These are phyloP conservation scores for Aporophyla nigra DNA, from an alignment of 2,888 invertebrate species.

Conservation along the genomic window DNA sequence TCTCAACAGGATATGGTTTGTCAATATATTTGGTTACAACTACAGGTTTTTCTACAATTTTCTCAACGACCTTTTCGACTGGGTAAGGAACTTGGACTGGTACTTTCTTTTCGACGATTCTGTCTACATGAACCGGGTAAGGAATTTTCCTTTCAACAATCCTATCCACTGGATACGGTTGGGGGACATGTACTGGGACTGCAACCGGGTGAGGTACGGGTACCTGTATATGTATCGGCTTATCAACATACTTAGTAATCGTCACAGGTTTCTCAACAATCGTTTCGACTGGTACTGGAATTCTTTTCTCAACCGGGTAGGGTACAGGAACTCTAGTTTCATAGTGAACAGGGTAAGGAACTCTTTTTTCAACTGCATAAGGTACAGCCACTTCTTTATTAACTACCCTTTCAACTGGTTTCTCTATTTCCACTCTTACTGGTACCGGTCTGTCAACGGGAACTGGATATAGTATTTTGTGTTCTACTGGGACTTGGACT, in stretches of 20 bases:
- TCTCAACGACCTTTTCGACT: conserved; percentile 87
- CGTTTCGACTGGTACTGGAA: conserved; percentile 86
- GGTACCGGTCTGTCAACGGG: conserved; percentile 85
- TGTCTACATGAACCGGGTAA: conserved; percentile 85
- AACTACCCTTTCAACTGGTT: conserved; percentile 75
- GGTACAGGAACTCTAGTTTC: conserved; percentile 88
- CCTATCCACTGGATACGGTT: conserved; percentile 89
- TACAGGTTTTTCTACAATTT: conserved; percentile 91
- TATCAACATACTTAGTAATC: conserved; percentile 86
- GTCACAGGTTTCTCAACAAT: conserved; percentile 90
- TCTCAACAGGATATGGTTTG: conserved; percentile 88
- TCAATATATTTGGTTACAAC: conserved; percentile 85
- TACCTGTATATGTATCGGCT: conserved; percentile 84
- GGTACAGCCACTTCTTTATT: conserved; percentile 87
- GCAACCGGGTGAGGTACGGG: conserved; percentile 84
- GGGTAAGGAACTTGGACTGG: conserved; percentile 86
- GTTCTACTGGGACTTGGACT: conserved; percentile 82
- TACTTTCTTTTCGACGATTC: conserved; percentile 87
- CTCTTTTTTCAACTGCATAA: conserved; percentile 89
- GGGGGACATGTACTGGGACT: conserved; percentile 81
- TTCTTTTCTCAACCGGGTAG: conserved; percentile 85
- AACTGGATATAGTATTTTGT: conserved; percentile 81
- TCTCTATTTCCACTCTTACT: conserved; percentile 86
- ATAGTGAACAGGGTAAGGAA: conserved; percentile 86
- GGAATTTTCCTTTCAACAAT: conserved; percentile 88